phyloP scores from a whole-genome alignment of 2,888 invertebrate species.

The Conus canariensis region DNA sequence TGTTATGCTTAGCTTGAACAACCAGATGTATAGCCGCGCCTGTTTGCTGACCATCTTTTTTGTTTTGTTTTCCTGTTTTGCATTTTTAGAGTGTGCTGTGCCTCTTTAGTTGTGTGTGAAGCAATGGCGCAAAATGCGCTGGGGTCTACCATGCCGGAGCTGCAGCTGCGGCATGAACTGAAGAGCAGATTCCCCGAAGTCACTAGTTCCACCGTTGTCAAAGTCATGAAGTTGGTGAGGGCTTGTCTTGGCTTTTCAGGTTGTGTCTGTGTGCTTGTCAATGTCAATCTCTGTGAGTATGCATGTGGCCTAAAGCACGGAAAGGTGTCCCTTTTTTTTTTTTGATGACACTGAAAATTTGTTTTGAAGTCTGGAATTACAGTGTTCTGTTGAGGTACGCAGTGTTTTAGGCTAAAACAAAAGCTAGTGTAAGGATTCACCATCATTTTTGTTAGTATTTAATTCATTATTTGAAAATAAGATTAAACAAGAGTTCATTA shows the following conservation, averaged over 20 bases:
- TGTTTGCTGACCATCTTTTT: background rate
- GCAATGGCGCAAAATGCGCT: constrained; percentile 22
- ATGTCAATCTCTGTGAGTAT: background rate
- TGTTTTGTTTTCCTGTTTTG: constrained; percentile 10
- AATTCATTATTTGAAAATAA: too few species aligned
- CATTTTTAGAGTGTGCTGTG: constrained; percentile 36
- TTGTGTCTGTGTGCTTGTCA: background rate
- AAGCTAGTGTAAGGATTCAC: too few species aligned
- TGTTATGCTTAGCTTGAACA: background rate
- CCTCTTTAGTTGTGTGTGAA: constrained; percentile 31
- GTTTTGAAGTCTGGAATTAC: too few species aligned
- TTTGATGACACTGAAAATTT: too few species aligned
- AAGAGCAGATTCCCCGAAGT: constrained; percentile 36
- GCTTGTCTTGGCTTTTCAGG: background rate
- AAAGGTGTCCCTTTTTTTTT: too few species aligned
- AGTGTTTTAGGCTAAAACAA: too few species aligned
- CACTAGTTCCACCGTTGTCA: constrained; percentile 19
- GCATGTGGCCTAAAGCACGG: background rate
- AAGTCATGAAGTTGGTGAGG: constrained; percentile 43
- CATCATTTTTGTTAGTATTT: too few species aligned
- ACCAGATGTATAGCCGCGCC: background rate
- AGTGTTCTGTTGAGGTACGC: too few species aligned
- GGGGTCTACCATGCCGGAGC: constrained; percentile 35
- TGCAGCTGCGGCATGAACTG: constrained; percentile 36
- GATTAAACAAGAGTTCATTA: too few species aligned